Evolutionary conservation across 23 tunicate species (phyloP).

Genomic region (Clavelina lepadiformis): DNA sequence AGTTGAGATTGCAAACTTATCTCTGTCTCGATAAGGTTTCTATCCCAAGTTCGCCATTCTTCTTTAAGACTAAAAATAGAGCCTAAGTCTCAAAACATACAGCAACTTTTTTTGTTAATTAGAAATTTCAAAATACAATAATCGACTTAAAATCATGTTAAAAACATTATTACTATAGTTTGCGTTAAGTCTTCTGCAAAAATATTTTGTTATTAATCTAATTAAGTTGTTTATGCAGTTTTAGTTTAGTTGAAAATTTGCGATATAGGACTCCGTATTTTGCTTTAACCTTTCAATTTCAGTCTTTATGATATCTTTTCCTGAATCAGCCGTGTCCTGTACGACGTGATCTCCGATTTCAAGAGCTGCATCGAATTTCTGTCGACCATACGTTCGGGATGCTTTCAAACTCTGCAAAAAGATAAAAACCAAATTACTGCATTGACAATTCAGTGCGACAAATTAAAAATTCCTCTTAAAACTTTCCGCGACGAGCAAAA

Average conservation of each 20-base stretch:
- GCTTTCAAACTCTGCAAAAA: slow-evolving; percentile 68
- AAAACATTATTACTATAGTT: no score
- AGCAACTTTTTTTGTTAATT: no score
- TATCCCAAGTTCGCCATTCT: slow-evolving; percentile 85
- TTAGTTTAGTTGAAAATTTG: no score
- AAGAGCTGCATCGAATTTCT: slow-evolving; percentile 67
- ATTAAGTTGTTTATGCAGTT: no score
- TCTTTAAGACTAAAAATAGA: slow-evolving; percentile 57
- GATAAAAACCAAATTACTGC: background rate
- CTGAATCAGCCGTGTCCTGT: slow-evolving; percentile 51
- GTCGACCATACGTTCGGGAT: slow-evolving; percentile 63
- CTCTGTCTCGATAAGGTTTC: slow-evolving; percentile 66
- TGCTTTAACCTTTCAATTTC: slow-evolving; percentile 71
- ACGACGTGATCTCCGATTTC: slow-evolving; percentile 56
- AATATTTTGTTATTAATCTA: no score
- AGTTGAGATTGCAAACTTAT: slow-evolving; percentile 53
- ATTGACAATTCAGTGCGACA: background rate
- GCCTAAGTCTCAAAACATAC: no score
- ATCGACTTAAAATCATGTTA: no score
- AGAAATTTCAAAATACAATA: no score
- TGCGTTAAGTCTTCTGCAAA: no score
- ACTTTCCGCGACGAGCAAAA: background rate
- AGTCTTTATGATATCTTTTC: slow-evolving; percentile 44
- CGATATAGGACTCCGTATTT: no score
- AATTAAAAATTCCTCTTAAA: background rate